Percentiles rank a stretch among this genome's conserved stretches.
Conservation (phyloP, 2,888 invertebrate species). For the Drymonia ruficornis region DNA sequence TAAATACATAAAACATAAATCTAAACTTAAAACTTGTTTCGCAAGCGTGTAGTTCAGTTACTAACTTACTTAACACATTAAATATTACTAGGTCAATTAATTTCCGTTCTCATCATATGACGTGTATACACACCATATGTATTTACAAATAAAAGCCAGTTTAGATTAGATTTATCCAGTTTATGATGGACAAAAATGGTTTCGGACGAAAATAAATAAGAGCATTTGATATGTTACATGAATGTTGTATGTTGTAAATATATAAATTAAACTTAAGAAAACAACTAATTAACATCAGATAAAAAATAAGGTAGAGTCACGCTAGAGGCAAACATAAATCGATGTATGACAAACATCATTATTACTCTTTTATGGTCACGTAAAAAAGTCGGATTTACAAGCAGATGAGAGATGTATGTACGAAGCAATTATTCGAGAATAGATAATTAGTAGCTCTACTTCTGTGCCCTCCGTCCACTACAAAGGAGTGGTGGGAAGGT, state of each 20-base stretch:
- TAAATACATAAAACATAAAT: too few species aligned
- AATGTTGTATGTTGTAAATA: too few species aligned
- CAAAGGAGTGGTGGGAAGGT: conserved; percentile 36
- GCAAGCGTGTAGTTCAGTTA: conserved; percentile 36
- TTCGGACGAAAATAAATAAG: not conserved
- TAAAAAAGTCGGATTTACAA: not conserved
- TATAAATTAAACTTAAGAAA: too few species aligned
- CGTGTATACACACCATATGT: conserved; percentile 19
- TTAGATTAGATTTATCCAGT: not conserved
- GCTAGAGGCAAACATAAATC: not conserved
- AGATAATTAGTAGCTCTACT: conserved; percentile 34
- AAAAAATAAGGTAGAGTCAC: too few species aligned
- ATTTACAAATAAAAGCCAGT: conserved; percentile 11
- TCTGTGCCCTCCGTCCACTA: conserved; percentile 29
- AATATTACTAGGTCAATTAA: conserved; percentile 65
- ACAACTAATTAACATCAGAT: too few species aligned
- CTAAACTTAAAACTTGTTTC: conserved; percentile 48
- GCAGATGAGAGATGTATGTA: conserved; percentile 24
- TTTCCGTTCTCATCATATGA: conserved; percentile 59
- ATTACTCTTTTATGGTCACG: not conserved
- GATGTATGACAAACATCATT: not conserved
- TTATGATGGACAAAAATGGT: not conserved
- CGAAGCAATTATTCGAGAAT: conserved; percentile 13
- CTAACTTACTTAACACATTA: conserved; percentile 42
- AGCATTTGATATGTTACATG: too few species aligned